Conservation (phyloP, 2,797 vertebrate genomes). For the Chloroceryle inda region DNA sequence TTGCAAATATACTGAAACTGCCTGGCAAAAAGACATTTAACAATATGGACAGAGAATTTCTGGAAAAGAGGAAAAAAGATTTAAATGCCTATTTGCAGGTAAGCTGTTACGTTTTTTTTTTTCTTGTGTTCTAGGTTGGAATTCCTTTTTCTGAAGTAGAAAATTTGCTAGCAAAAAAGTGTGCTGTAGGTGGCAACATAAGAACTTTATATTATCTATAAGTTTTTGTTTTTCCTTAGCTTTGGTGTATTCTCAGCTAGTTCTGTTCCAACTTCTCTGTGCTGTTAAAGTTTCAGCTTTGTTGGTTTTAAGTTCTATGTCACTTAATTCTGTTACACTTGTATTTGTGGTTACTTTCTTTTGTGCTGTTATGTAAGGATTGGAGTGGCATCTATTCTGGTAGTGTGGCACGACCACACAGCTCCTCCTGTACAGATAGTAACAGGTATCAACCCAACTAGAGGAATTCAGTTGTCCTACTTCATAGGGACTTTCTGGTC, state of each 20-base stretch:
- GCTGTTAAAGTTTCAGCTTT: background rate
- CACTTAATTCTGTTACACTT: background rate
- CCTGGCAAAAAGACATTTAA: constrained; percentile 99
- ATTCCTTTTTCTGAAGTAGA: background rate
- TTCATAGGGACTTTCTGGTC: background rate
- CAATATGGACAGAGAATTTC: constrained; percentile 98
- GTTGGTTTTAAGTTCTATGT: background rate
- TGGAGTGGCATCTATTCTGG: rapidly evolving
- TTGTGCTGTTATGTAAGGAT: background rate
- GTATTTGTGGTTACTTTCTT: background rate
- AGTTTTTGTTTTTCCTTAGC: background rate
- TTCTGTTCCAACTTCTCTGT: background rate
- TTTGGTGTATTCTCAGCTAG: background rate
- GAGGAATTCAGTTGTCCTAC: background rate
- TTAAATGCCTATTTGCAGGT: constrained; percentile 98
- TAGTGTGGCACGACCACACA: background rate
- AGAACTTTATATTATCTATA: background rate
- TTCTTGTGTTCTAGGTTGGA: background rate
- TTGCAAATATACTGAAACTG: constrained; percentile 92
- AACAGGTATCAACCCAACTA: background rate
- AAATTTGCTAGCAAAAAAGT: background rate
- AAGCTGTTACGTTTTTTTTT: background rate
- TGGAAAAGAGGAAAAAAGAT: constrained; percentile 98
- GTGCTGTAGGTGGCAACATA: background rate
- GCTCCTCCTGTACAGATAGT: background rate